phyloP scores from a whole-genome alignment of 2,888 invertebrate species.

The Amphiduros pacificus region DNA sequence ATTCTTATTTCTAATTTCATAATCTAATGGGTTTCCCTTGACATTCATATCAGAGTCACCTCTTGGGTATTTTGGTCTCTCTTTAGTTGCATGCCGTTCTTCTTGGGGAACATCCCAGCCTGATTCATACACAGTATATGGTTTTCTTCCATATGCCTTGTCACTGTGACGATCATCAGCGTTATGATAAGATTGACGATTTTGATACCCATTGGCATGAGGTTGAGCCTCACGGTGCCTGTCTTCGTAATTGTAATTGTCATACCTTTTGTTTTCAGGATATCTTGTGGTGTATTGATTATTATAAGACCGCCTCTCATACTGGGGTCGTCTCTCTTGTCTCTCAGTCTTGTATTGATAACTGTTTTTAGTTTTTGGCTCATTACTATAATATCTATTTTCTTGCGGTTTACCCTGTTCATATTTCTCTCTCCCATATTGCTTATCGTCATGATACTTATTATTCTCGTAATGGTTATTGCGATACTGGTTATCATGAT shows the following conservation, averaged over 20 bases:
- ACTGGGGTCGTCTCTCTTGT: not conserved
- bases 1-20: conserved; percentile 1
- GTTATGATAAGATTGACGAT: too few relatives aligned
- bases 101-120: not conserved
- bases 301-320: not conserved
- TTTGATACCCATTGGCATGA: too few relatives aligned
- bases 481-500: too few relatives aligned
- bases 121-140: not conserved
- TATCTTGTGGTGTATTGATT: not conserved
- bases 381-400: not conserved
- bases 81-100: not conserved
- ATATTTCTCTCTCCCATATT: not conserved
- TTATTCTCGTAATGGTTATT: too few relatives aligned
- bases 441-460: not conserved
- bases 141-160: too few relatives aligned
- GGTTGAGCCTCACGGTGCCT: too few relatives aligned
- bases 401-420: not conserved
- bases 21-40: not conserved
- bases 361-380: not conserved
- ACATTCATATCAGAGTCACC: too few relatives aligned
- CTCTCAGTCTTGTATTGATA: not conserved
- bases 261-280: not conserved
- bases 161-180: too few relatives aligned
- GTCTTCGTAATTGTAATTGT: not conserved
- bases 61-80: too few relatives aligned